Evolutionary conservation across 2,888 invertebrate species (phyloP).

Genomic region (Drosophila subquinaria): DNA sequence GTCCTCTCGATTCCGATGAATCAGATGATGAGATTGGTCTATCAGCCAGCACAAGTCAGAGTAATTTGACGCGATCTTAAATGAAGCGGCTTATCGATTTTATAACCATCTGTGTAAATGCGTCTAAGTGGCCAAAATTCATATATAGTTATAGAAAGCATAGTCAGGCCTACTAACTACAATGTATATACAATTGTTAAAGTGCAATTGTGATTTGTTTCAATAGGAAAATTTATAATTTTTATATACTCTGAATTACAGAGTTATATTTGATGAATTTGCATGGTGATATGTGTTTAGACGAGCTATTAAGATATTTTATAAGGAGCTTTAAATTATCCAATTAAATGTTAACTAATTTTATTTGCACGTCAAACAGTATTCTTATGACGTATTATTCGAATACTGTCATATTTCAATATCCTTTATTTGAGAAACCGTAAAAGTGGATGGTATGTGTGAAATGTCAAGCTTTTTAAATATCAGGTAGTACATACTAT

Average conservation of each 20-base stretch:
- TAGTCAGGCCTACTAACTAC: background rate
- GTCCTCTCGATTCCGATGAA: constrained; percentile 94
- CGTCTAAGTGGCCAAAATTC: constrained; percentile 30
- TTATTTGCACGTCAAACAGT: constrained; percentile 27
- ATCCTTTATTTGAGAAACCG: background rate
- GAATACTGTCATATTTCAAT: constrained; percentile 3
- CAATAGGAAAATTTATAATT: constrained; percentile 2
- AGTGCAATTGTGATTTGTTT: constrained; percentile 12
- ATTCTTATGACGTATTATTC: constrained; percentile 20
- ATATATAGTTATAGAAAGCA: background rate
- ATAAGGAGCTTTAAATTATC: background rate
- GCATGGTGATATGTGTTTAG: constrained; percentile 13
- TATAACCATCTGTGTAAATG: constrained; percentile 5
- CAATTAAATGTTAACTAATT: constrained; percentile 2
- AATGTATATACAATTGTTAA: background rate
- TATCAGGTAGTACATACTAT: background rate
- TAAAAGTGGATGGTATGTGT: background rate
- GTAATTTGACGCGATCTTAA: constrained; percentile 68
- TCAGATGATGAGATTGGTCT: constrained; percentile 87
- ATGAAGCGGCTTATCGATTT: background rate
- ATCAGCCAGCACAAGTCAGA: constrained; percentile 81
- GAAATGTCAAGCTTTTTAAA: constrained; percentile 36
- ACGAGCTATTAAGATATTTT: background rate
- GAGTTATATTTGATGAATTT: background rate
- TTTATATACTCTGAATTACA: background rate